Base-by-base conservation (phyloP, 1,140 invertebrate species). In the Tetranychus cinnabarinus region DNA sequence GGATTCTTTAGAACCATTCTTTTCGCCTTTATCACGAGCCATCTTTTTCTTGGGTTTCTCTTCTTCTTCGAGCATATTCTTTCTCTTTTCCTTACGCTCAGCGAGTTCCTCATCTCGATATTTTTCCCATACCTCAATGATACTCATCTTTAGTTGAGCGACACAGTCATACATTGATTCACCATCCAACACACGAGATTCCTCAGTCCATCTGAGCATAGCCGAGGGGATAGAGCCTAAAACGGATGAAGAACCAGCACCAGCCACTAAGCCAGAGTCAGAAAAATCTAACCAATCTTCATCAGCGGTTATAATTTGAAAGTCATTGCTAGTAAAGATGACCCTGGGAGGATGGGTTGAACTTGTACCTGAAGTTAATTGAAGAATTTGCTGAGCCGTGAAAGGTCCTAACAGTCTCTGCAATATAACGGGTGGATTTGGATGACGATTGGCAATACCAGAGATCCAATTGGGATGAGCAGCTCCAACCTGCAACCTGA, bases 141-240 rank as follows among this genome's bases (percentile, higher is more conserved):
- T 75, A 31, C 72, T 69, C 52, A 73, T 72, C 66, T 79, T 80
- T 15, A 78, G 67, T 45, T 70, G 74, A 73, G 65, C 63, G 13
- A 86, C 80, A 67, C 81, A 81, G 70, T 89, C 86, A 64, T 86
- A 81, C 63, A 86, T 79, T 50, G 82, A 85, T 67, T 88, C 85
- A 34, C 83, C 82, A 72, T 89, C 86, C 1, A 89, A 70, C 3
- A 85, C 79, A 69, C 84, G 80, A 5, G 83, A 80, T 70, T 90
- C 86, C 71, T 89, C 86, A 59, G 83, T 83, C 86, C 86, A 90
- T 76, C 86, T 82, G 59, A 82, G 80, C 34, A 88, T 74, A 3
- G 85, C 82, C n/a, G 79, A 81, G 2, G 77, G 77, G 42, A 78
- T 70, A 35, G 60, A 65, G 56, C 67, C 61, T 33, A 73, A 62